Conservation (phyloP, 1,140 invertebrate species). For the Ooceraea biroi region DNA sequence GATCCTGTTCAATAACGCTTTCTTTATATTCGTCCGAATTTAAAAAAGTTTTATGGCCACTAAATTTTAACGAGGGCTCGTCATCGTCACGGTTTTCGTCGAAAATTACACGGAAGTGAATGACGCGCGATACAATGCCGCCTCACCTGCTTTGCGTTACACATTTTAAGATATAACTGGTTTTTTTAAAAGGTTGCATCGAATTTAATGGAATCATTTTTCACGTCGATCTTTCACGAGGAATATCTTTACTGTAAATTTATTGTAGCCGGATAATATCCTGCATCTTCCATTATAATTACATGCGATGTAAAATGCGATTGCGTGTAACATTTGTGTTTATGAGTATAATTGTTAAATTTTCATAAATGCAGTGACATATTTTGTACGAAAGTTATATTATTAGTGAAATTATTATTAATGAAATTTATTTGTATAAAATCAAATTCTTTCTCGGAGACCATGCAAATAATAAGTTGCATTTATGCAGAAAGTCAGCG, state of each 20-base stretch:
- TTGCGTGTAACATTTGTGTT: too few relatives aligned
- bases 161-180: background rate
- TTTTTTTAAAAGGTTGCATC: background rate
- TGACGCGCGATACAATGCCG: background rate
- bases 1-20: background rate
- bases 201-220: background rate
- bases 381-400: too few relatives aligned
- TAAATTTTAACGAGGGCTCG: background rate
- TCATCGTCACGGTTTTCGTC: background rate
- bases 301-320: too few relatives aligned
- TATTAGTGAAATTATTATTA: too few relatives aligned
- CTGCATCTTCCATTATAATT: too few relatives aligned
- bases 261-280: too few relatives aligned
- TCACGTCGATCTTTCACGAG: too few relatives aligned
- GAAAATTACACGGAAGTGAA: background rate
- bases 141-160: background rate
- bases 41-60: background rate
- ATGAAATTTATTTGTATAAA: slow-evolving; percentile 4
- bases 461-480: slow-evolving; percentile 13
- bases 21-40: background rate
- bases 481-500: background rate
- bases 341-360: too few relatives aligned
- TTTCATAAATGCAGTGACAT: too few relatives aligned
- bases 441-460: background rate
- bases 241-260: too few relatives aligned